Percentiles rank a stretch among this genome's conserved stretches.
Evolutionary conservation across 2,113 vertebrate species (phyloP).

Genomic region (Sylvilagus bachmani): DNA sequence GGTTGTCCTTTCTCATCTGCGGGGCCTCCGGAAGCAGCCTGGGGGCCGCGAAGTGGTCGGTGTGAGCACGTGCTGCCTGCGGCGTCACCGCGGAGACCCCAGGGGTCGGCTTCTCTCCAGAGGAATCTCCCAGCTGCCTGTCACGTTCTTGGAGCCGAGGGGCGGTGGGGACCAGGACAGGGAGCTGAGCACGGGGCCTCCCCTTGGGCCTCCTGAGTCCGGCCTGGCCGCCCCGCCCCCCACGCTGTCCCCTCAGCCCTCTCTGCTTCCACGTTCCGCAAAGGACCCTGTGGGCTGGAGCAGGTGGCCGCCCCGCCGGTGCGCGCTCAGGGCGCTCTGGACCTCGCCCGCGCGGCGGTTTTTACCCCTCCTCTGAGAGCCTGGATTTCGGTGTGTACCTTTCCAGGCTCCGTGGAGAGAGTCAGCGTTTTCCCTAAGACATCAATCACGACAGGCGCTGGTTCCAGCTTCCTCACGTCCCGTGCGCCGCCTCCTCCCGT

Average conservation of each 20-base stretch:
- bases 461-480: neutral
- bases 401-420: neutral
- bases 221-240: too few relatives aligned
- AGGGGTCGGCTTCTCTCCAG: neutral
- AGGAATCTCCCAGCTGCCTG: too few relatives aligned
- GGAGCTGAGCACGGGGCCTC: too few relatives aligned
- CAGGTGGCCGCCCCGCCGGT: neutral
- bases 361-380: neutral
- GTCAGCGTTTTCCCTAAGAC: neutral
- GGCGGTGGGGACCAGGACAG: too few relatives aligned
- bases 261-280: neutral
- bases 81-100: neutral
- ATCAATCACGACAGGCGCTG: neutral
- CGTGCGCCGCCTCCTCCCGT: neutral
- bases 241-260: too few relatives aligned
- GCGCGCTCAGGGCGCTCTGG: too few relatives aligned
- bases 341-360: too few relatives aligned
- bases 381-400: neutral
- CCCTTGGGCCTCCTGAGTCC: too few relatives aligned
- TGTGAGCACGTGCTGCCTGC: too few relatives aligned
- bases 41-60: neutral
- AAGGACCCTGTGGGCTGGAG: neutral
- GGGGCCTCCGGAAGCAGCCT: neutral
- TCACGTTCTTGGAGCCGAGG: neutral
- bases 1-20: neutral